Evolutionary conservation across 2,797 vertebrate genomes (phyloP).

Genomic region (Phataginus tetradactyla): DNA sequence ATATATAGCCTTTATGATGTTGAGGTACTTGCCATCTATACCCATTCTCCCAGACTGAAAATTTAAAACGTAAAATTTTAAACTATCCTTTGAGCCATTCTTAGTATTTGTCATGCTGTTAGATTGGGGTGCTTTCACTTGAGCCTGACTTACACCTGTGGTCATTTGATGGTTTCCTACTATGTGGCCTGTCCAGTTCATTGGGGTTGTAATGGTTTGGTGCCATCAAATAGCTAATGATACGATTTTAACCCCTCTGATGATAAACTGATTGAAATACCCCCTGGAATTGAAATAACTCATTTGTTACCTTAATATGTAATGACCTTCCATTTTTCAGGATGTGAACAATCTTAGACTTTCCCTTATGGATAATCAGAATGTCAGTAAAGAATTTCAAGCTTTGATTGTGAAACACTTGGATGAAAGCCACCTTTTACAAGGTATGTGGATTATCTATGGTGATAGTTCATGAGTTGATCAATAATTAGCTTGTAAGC

Average conservation of each 20-base stretch:
- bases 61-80: not conserved
- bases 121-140: not conserved
- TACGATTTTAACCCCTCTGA: not conserved
- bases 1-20: too few species aligned
- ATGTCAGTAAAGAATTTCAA: conserved; percentile 88
- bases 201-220: not conserved
- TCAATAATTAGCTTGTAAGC: not conserved
- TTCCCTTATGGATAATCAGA: conserved; percentile 87
- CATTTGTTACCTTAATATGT: not conserved
- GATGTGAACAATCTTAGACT: conserved; percentile 87
- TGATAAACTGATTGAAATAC: conserved; percentile 10
- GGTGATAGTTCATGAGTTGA: not conserved
- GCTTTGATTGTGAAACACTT: conserved; percentile 88
- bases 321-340: conserved; percentile 72
- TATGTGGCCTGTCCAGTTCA: not conserved
- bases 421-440: conserved; percentile 87
- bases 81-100: not conserved
- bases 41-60: too few species aligned
- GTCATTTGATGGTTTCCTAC: not conserved
- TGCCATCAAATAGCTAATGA: conserved; percentile 21
- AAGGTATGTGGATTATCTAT: conserved; percentile 82
- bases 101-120: not conserved
- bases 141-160: not conserved
- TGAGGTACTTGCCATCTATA: too few species aligned
- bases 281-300: conserved; percentile 22